These are phyloP conservation scores for Uloborus plumipes DNA, from an alignment of 2,888 invertebrate species.

Conservation along the genomic window DNA sequence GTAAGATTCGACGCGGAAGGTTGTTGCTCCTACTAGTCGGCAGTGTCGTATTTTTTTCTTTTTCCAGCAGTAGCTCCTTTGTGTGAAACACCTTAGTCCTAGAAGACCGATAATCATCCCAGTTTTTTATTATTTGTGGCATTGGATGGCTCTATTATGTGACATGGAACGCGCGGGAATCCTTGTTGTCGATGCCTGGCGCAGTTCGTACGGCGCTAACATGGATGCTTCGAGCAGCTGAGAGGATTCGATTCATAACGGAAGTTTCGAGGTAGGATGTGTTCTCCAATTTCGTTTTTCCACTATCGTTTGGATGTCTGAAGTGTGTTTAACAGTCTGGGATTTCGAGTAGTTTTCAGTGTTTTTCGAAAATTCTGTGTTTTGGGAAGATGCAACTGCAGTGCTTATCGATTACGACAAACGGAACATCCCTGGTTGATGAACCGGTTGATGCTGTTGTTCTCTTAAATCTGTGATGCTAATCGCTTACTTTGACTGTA, in stretches of 20 bases:
- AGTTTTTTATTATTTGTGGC: neutral
- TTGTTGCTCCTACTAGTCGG: slow-evolving; percentile 58
- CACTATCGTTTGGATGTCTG: neutral
- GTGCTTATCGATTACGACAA: slow-evolving; percentile 53
- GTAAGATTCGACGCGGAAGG: slow-evolving; percentile 39
- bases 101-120: too few species aligned
- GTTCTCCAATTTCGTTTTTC: neutral
- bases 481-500: too few species aligned
- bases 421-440: slow-evolving; percentile 36
- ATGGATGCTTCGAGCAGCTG: slow-evolving; percentile 62
- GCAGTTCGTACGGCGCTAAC: slow-evolving; percentile 38
- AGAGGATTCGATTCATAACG: slow-evolving; percentile 34
- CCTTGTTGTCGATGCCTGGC: slow-evolving; percentile 39
- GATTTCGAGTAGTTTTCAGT: neutral
- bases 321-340: neutral
- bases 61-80: neutral
- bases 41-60: slow-evolving; percentile 37
- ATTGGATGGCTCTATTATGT: slow-evolving; percentile 16
- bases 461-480: neutral
- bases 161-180: slow-evolving; percentile 29
- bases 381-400: slow-evolving; percentile 39
- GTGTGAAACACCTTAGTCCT: too few species aligned
- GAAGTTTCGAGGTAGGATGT: slow-evolving; percentile 28
- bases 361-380: neutral
- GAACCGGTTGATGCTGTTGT: slow-evolving; percentile 39